phyloP scores from a whole-genome alignment of 2,888 invertebrate genomes.

The Plagodis pulveraria region DNA sequence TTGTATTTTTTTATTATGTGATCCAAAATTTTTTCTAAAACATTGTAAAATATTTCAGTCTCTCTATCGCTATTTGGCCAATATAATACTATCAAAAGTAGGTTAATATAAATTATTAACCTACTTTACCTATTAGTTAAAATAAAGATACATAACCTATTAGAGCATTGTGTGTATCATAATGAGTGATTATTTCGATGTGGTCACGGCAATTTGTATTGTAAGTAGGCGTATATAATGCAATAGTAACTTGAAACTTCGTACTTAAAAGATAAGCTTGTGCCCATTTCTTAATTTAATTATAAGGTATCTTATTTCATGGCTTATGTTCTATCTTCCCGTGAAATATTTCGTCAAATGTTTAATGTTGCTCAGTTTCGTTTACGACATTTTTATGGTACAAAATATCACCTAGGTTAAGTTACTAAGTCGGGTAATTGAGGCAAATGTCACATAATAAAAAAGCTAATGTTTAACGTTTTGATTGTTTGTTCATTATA shows the following conservation, averaged over 20 bases:
- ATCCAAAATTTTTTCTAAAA: too few relatives aligned
- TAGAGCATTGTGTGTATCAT: slow-evolving; percentile 11
- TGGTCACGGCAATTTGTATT: slow-evolving; percentile 20
- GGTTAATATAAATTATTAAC: too few relatives aligned
- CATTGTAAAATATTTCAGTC: too few relatives aligned
- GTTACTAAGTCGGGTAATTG: too few relatives aligned
- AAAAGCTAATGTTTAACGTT: too few relatives aligned
- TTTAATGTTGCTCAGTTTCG: slow-evolving; percentile 9
- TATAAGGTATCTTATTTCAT: slow-evolving; percentile 23
- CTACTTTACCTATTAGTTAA: too few relatives aligned
- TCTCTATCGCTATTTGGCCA: too few relatives aligned
- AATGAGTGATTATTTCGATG: slow-evolving; percentile 22
- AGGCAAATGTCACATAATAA: too few relatives aligned
- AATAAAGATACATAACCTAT: neutral
- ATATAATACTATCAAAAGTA: too few relatives aligned
- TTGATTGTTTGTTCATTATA: too few relatives aligned
- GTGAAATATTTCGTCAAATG: slow-evolving; percentile 6
- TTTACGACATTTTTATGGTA: slow-evolving; percentile 14
- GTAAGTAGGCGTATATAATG: slow-evolving; percentile 13
- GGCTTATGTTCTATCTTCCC: slow-evolving; percentile 12
- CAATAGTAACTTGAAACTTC: slow-evolving; percentile 23
- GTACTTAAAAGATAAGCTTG: slow-evolving; percentile 15
- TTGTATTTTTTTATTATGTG: too few relatives aligned
- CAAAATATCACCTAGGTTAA: too few relatives aligned
- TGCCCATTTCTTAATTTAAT: slow-evolving; percentile 24